These are phyloP conservation scores for Megalurothrips usitatus DNA, from an alignment of 2,888 invertebrate species.

Conservation along the genomic window DNA sequence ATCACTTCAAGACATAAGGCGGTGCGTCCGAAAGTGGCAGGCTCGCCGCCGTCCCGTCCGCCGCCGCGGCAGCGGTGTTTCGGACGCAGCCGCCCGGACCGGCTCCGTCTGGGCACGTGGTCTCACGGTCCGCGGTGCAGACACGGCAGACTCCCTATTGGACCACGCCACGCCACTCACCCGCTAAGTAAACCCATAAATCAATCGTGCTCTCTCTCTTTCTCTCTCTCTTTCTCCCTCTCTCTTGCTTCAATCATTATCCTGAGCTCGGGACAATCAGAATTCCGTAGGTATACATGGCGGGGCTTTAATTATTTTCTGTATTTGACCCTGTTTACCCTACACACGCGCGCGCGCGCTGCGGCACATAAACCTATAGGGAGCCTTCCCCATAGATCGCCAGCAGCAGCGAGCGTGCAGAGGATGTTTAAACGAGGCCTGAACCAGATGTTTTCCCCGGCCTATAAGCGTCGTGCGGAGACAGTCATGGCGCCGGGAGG, in stretches of 20 bases:
- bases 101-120: neutral
- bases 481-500: too few species aligned
- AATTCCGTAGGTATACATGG: constrained; percentile 13
- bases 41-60: too few species aligned
- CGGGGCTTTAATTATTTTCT: constrained; percentile 19
- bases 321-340: constrained; percentile 14
- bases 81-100: neutral
- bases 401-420: too few species aligned
- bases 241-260: constrained; percentile 1
- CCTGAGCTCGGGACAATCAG: constrained; percentile 12
- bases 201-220: constrained; percentile 8
- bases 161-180: constrained; percentile 8
- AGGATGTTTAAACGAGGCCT: too few species aligned
- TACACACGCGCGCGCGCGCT: too few species aligned
- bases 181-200: constrained; percentile 25
- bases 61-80: neutral
- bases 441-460: too few species aligned
- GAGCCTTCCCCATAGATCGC: too few species aligned
- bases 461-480: too few species aligned
- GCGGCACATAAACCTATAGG: too few species aligned
- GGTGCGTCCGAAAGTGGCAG: too few species aligned
- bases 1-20: too few species aligned
- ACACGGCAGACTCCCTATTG: neutral
- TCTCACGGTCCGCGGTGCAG: constrained; percentile 9
- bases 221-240: neutral